Conservation (phyloP, 2,888 invertebrate species). For the Lasioglossum malachurum region DNA sequence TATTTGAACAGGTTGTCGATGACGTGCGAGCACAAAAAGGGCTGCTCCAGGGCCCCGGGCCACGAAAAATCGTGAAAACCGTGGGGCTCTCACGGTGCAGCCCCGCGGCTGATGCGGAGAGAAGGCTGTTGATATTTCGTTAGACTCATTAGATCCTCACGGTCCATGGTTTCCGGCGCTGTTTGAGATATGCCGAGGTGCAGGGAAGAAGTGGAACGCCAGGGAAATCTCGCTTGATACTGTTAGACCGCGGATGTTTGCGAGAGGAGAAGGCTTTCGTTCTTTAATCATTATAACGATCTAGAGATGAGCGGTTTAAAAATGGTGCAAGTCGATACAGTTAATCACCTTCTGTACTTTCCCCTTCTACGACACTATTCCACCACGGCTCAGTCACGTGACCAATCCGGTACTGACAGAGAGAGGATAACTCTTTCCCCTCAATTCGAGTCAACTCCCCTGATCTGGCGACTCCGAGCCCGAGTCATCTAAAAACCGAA, state of each 20-base stretch:
- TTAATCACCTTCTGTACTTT: no score
- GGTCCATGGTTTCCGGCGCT: not conserved
- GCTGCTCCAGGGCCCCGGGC: not conserved
- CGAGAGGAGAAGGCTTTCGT: not conserved
- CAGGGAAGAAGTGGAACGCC: not conserved
- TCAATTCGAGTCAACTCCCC: no score
- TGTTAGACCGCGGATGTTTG: not conserved
- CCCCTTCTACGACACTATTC: no score
- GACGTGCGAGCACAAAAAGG: constrained; percentile 22
- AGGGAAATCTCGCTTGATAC: not conserved
- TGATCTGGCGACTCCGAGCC: no score
- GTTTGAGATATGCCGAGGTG: not conserved
- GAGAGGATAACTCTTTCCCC: no score
- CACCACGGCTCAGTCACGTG: no score
- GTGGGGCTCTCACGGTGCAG: constrained; percentile 21
- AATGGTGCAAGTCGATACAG: no score
- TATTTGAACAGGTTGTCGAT: constrained; percentile 64
- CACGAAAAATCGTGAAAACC: constrained; percentile 26
- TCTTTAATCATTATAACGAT: not conserved
- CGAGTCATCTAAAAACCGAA: not conserved
- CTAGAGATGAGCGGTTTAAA: not conserved
- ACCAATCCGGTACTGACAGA: no score
- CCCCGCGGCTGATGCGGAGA: not conserved
- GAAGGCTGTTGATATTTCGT: constrained; percentile 44
- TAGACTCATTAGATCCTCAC: constrained; percentile 24